Evolutionary conservation across 1,140 invertebrate genomes (phyloP).

Genomic region (Orchestia grillus): DNA sequence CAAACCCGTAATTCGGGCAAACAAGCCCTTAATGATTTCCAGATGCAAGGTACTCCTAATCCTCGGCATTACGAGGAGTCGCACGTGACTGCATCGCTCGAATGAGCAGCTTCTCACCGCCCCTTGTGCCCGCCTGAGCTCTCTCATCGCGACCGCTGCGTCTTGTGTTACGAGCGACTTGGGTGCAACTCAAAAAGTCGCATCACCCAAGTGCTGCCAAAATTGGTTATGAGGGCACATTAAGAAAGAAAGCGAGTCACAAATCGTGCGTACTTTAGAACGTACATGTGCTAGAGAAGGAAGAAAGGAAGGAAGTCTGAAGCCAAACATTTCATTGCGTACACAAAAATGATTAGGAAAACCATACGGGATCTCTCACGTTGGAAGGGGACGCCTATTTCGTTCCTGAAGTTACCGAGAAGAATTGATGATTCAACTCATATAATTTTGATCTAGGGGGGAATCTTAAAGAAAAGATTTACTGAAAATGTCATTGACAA

Average conservation of each 20-base stretch:
- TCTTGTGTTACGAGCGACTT: background rate
- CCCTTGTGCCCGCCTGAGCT: background rate
- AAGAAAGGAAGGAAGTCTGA: background rate
- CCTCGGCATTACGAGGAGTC: background rate
- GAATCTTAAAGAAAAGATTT: too few relatives aligned
- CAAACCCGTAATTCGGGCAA: background rate
- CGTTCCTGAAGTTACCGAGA: too few relatives aligned
- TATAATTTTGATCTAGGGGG: too few relatives aligned
- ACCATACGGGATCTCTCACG: too few relatives aligned
- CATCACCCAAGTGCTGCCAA: background rate
- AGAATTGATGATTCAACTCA: too few relatives aligned
- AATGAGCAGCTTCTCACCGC: background rate
- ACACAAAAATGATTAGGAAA: too few relatives aligned
- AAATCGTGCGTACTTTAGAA: background rate
- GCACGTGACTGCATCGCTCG: background rate
- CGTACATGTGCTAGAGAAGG: background rate
- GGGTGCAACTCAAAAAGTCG: background rate
- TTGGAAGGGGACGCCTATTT: too few relatives aligned
- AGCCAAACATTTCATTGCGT: background rate
- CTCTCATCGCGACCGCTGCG: background rate
- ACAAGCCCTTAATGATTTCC: background rate
- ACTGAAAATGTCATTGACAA: too few relatives aligned
- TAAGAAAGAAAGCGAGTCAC: background rate
- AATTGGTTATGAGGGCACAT: background rate
- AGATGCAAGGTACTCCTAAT: background rate